These are phyloP conservation scores for Gopherus flavomarginatus DNA, from an alignment of 2,113 vertebrate species.

Conservation along the genomic window DNA sequence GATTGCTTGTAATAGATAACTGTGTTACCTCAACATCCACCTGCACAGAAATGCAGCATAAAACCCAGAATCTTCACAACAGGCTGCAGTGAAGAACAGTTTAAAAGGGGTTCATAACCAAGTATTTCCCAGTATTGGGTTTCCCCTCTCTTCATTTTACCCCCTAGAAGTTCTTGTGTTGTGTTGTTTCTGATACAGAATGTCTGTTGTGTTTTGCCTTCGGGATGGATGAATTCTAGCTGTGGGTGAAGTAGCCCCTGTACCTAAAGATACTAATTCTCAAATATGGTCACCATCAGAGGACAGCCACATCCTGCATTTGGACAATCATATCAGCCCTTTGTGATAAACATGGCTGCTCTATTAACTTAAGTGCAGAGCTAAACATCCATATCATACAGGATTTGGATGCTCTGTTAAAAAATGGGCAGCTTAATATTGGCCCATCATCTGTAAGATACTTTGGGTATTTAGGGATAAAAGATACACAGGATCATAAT, in stretches of 20 bases:
- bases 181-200: accelerated
- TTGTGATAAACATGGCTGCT: background rate
- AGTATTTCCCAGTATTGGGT: background rate
- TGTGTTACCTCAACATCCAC: background rate
- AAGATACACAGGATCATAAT: background rate
- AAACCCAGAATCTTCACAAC: background rate
- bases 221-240: background rate
- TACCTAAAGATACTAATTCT: background rate
- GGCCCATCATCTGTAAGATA: background rate
- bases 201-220: accelerated
- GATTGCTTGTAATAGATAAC: background rate
- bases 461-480: background rate
- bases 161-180: background rate
- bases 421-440: background rate
- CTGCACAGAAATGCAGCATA: background rate
- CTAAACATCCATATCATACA: background rate
- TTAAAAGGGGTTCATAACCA: background rate
- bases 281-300: background rate
- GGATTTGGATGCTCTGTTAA: background rate
- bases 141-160: background rate
- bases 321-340: background rate
- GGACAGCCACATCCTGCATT: background rate
- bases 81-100: background rate
- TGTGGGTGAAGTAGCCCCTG: accelerated
- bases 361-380: background rate